Evolutionary conservation across 2,797 vertebrate genomes (phyloP), one percentile per base, ranked within the genome.

Genomic region (Sebastes oblongus): DNA sequence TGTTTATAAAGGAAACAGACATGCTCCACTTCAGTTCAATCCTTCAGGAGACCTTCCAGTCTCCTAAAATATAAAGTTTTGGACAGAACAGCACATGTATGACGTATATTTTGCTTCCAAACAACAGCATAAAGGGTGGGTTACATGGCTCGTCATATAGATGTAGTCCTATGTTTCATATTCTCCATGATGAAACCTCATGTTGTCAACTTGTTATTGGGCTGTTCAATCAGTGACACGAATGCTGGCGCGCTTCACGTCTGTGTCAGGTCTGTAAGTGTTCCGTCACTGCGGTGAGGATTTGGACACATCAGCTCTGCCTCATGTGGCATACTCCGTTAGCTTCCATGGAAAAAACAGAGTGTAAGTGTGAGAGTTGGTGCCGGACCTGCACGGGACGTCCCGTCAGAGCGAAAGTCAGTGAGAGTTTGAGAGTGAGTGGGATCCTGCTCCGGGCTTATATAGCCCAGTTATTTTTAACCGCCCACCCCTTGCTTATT

Each of bases 401-500:
- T 93, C 88, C 86, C 87, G 86, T 66, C 91, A 66, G 89, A 86
- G 85, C 39, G 56, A 82, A 90, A 92, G 90, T 77, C 86, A 92
- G 93, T 20, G 89, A 86, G 93, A 92, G 93, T 94, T 85, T 95
- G 95, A 96, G 94, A 89, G 90, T 84, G 95, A 94, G 92, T 92
- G 94, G 95, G 96, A 96, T 96, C 96, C 95, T 96, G 89, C 4
- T 67, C 92, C 13, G 77, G 93, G 96, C 91, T 98, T 98, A 96
- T 98, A 98, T 98, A 98, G 93, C 93, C 7, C 91, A 66, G 98
- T 97, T 99, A 99, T 99, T 99, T 99, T 98, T 99, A 98, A 96
- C 96, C 95, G 32, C 94, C 92, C 96, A 94, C 96, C 96, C 97
- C 96, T 92, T 94, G 96, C 96, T 96, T 96, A 96, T 97, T 97